Evolutionary conservation across 1,140 invertebrate genomes (phyloP), one percentile per base, ranked within the genome.

Genomic region (Nasonia vitripennis): DNA sequence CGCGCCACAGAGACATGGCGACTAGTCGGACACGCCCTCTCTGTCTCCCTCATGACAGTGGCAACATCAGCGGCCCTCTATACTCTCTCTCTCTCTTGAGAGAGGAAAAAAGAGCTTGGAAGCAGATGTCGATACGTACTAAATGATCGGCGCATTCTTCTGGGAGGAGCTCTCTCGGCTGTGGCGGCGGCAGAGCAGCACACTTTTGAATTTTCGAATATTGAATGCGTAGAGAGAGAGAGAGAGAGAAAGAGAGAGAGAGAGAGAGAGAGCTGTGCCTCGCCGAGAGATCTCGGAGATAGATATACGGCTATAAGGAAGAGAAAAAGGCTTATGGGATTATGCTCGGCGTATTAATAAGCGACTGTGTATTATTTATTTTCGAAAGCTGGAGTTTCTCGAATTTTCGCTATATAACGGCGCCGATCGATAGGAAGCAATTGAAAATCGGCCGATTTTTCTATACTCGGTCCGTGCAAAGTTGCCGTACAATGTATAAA

Each of bases 21-120:
- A 85, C 68, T 71, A 71, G 37, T 11, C 6, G 23, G 81, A 83
- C 83, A 84, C 83, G 83, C 83, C 83, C 48, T 78, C 68, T 55
- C 14, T 5, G 27, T 27, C 2, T 12, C 34, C 0, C n/a, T 11
- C 7, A 20, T 55, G 51, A 55, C 51, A 55, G 51, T 55, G 51
- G 51, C 51, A 55, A 55, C 12, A 55, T 37, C 34, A 34, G 27
- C 37, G 41, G 41, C 17, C 14, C 9, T 45, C n/a, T 31, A 37
- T 37, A 0, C 48, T 81, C 80, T 37, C 68, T 51, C 37, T 45
- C 14, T 51, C 68, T n/a, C 48, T 74, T n/a, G 48, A 68, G 37
- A 12, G 20, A 68, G 31, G 27, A 27, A 31, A 71, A 71, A 71
- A 27, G 68, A 71, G 27, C 31, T 71, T 34, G 68, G 41, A 14